phyloP scores from a whole-genome alignment of 1,140 invertebrate genomes.

The Sycophaga agraensis region DNA sequence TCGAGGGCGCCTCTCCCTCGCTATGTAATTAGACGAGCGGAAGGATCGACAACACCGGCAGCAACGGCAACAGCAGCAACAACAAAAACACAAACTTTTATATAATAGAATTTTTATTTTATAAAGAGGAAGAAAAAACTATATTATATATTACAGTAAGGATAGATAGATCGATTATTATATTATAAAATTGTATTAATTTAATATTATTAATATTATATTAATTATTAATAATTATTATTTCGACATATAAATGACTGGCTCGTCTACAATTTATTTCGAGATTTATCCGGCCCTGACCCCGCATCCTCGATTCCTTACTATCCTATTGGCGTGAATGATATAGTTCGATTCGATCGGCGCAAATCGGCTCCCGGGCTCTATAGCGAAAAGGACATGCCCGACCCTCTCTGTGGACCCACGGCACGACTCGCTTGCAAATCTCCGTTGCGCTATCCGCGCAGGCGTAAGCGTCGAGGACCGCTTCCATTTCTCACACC shows the following conservation, averaged over 20 bases:
- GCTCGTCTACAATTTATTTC: neutral
- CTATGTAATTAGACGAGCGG: no score
- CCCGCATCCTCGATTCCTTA: no score
- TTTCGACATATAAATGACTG: constrained; percentile 29
- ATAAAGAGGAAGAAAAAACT: constrained; percentile 47
- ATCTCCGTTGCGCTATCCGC: no score
- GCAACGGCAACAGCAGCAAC: constrained; percentile 13
- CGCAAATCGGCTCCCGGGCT: no score
- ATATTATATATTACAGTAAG: constrained; percentile 44
- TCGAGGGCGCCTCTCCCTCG: constrained; percentile 29
- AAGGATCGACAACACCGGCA: constrained; percentile 24
- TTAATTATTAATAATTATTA: constrained; percentile 40
- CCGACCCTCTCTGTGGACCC: no score
- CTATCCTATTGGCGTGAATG: no score
- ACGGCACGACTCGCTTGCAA: no score
- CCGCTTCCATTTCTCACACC: neutral
- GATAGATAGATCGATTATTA: constrained; percentile 48
- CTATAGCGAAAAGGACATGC: no score
- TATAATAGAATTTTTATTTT: constrained; percentile 53
- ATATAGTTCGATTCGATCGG: no score
- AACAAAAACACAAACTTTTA: constrained; percentile 38
- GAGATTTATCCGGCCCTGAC: no score
- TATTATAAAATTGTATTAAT: constrained; percentile 49
- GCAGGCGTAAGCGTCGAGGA: no score
- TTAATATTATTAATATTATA: constrained; percentile 48